Evolutionary conservation across 2,888 invertebrate species (phyloP).

Genomic region (Coelinius sp.): DNA sequence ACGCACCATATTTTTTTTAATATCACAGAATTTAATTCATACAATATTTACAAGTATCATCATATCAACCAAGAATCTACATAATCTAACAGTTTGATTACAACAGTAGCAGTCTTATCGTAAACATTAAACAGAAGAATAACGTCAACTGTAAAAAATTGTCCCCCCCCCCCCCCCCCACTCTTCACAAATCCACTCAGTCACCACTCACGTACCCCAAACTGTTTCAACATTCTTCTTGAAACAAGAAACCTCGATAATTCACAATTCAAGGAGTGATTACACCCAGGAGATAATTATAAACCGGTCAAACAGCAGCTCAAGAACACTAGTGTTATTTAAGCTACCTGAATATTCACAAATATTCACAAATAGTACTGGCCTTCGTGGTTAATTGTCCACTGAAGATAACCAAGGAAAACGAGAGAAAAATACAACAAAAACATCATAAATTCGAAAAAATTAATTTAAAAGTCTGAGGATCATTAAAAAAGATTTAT

Average conservation of each 20-base stretch:
- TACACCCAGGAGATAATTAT: not conserved
- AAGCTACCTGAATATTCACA: slow-evolving; percentile 1
- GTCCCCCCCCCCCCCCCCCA: not conserved
- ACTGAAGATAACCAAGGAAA: not conserved
- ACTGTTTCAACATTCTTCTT: not conserved
- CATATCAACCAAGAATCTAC: not conserved
- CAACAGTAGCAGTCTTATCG: not conserved
- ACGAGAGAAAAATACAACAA: not conserved
- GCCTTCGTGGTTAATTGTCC: not conserved
- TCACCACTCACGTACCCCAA: not conserved
- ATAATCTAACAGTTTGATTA: not conserved
- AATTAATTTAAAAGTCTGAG: not conserved
- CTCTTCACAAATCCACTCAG: not conserved
- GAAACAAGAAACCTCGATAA: not conserved
- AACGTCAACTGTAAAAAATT: not conserved
- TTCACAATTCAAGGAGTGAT: not conserved
- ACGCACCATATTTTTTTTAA: slow-evolving; percentile 27
- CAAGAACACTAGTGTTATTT: not conserved
- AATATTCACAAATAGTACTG: not conserved
- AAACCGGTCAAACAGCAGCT: not conserved
- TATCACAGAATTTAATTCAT: slow-evolving; percentile 48
- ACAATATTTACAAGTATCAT: slow-evolving; percentile 15
- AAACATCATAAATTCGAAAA: not conserved
- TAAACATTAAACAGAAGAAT: not conserved
- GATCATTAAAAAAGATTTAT: not conserved